These are phyloP conservation scores for Aviceda subcristata DNA, from an alignment of 2,113 vertebrate genomes.

Conservation along the genomic window DNA sequence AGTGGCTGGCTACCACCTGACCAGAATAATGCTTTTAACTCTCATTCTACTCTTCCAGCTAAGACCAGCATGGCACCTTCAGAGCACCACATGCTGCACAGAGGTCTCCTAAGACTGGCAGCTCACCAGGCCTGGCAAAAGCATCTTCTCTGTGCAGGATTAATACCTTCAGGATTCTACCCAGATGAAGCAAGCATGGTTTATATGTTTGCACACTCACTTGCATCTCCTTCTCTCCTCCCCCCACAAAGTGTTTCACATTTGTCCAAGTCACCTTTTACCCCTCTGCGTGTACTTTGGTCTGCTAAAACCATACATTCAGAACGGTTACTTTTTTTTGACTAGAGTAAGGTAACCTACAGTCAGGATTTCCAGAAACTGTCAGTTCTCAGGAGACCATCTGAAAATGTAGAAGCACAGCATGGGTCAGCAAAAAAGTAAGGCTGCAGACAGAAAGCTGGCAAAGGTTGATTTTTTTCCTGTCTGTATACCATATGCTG, in stretches of 20 bases:
- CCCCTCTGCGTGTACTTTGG: neutral
- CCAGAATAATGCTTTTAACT: neutral
- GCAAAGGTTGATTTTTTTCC: neutral
- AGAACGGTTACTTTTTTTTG: neutral
- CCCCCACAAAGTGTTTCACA: neutral
- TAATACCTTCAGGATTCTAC: neutral
- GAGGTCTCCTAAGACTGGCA: neutral
- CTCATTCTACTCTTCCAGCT: neutral
- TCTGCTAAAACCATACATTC: neutral
- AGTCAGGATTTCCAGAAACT: conserved; percentile 27
- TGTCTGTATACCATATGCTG: conserved; percentile 25
- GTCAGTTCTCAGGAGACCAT: conserved; percentile 8
- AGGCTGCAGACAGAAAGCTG: conserved; percentile 34
- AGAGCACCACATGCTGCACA: neutral
- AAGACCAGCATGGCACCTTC: neutral
- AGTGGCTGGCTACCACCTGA: neutral
- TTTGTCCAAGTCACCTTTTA: neutral
- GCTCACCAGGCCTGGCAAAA: neutral
- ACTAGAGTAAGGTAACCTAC: neutral
- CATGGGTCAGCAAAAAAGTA: conserved; percentile 13
- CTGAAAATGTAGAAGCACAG: conserved; percentile 1
- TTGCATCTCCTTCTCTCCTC: neutral
- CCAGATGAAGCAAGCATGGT: neutral
- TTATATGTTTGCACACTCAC: neutral
- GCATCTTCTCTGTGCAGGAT: neutral